These are phyloP conservation scores for Ptilorrhoa leucosticta DNA, from an alignment of 2,113 vertebrate species.

Conservation along the genomic window DNA sequence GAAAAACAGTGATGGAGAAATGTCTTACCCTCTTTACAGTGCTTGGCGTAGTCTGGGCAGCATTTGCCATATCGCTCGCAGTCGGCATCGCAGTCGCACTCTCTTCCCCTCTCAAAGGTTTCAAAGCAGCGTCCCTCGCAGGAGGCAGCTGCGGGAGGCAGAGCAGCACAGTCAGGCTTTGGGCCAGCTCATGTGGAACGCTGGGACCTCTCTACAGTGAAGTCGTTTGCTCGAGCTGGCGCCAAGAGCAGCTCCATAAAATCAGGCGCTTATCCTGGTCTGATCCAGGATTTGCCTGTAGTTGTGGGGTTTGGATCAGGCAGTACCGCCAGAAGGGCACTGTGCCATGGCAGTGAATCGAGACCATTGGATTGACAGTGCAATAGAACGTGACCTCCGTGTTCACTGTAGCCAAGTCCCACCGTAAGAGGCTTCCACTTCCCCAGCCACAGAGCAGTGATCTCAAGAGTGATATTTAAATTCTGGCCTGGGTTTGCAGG, in stretches of 20 bases:
- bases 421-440: background rate
- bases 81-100: slow-evolving; percentile 83
- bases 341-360: background rate
- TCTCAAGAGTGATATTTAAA: background rate
- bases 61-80: slow-evolving; percentile 83
- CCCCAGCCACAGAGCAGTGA: background rate
- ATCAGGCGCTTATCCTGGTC: background rate
- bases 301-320: background rate
- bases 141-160: slow-evolving; percentile 73
- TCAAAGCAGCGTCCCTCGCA: slow-evolving; percentile 92
- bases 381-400: accelerated
- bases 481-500: background rate
- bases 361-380: background rate
- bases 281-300: background rate
- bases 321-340: background rate
- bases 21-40: slow-evolving; percentile 80
- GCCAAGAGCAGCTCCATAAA: background rate
- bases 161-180: background rate
- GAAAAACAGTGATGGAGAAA: background rate
- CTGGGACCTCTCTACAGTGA: background rate
- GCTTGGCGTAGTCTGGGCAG: slow-evolving; percentile 75
- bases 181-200: background rate
- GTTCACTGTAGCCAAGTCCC: background rate
- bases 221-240: background rate
- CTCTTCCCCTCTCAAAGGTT: slow-evolving; percentile 78